These are phyloP conservation scores for Philopedon plagiatum DNA, from an alignment of 2,888 invertebrate species.

Conservation along the genomic window DNA sequence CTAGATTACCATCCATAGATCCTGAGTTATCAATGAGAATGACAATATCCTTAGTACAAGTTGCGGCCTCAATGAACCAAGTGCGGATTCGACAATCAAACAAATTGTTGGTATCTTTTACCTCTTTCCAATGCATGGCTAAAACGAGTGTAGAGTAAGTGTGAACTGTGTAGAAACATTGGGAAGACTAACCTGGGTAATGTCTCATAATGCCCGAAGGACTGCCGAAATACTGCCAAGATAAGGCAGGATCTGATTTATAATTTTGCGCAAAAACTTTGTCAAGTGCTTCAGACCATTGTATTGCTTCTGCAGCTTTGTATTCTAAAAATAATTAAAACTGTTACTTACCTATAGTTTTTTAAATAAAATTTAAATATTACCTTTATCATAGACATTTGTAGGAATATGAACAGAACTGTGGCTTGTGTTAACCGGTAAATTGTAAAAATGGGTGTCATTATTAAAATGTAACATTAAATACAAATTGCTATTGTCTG, in stretches of 20 bases:
- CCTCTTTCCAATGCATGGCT: constrained; percentile 64
- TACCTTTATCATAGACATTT: constrained; percentile 90
- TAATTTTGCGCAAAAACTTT: constrained; percentile 89
- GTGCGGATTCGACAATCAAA: constrained; percentile 94
- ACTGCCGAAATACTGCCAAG: constrained; percentile 99
- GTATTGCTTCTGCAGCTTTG: constrained; percentile 81
- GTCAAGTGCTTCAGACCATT: constrained; percentile 92
- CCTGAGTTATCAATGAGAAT: constrained; percentile 96
- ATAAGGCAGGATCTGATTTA: constrained; percentile 88
- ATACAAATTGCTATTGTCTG: constrained; percentile 67
- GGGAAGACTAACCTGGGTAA: constrained; percentile 76
- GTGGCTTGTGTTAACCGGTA: constrained; percentile 82
- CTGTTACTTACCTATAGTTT: not conserved
- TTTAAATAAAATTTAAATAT: not conserved
- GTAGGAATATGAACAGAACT: constrained; percentile 96
- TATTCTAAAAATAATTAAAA: constrained; percentile 55
- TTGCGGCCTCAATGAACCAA: constrained; percentile 98
- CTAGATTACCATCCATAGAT: constrained; percentile 87
- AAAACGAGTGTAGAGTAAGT: constrained; percentile 35
- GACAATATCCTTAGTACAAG: constrained; percentile 97
- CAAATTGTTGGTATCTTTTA: constrained; percentile 66
- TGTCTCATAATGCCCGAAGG: constrained; percentile 92
- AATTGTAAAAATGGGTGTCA: constrained; percentile 89
- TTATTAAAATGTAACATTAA: constrained; percentile 75
- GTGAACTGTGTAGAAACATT: not conserved